Base-by-base conservation (phyloP, 2,797 vertebrate species). In the Sebastes melanostomus region DNA sequence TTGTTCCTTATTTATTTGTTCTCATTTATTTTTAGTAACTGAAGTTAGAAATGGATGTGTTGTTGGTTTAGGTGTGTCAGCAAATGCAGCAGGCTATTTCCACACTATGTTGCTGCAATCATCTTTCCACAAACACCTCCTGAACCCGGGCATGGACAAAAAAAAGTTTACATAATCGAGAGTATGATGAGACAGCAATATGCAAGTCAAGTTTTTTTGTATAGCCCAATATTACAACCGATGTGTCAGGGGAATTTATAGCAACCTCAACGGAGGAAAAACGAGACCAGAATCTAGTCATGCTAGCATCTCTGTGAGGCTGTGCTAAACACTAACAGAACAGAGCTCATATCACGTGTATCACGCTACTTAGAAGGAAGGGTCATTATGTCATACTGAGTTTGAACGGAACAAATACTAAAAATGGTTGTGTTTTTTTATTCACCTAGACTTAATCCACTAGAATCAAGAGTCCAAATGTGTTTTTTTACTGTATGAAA, bases 1-100 rank as follows among this genome's bases (percentile, higher is more conserved):
- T 86, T 94, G 92, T 93, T 59, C 54, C 55, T 6, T 95, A 91
- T 95, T 94, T 95, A 91, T 95, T 95, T 94, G 89, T 94, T 90
- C 81, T 77, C 0, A 6, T 77, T 86, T 94, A 94, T 93, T 93
- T 94, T 94, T 93, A 91, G 92, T 38, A 88, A 84, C 67, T 73
- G 86, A 55, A 74, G 89, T 75, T 67, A 71, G 83, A 85, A 91
- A 87, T 88, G 77, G 82, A 89, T 68, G 77, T 81, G 71, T 73
- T 91, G 86, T 91, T 92, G 82, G 86, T 92, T 92, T 84, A 82
- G 90, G 87, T 80, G 90, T 88, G 86, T 89, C 79, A 77, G 69
- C 70, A 36, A 88, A 83, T 67, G 82, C 82, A 76, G 34, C 58
- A 50, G 27, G 25, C 74, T 94, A 93, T 95, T 94, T 94, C 85